Evolutionary conservation across 1,140 invertebrate genomes (phyloP).

Genomic region (Drosophila ogumai): DNA sequence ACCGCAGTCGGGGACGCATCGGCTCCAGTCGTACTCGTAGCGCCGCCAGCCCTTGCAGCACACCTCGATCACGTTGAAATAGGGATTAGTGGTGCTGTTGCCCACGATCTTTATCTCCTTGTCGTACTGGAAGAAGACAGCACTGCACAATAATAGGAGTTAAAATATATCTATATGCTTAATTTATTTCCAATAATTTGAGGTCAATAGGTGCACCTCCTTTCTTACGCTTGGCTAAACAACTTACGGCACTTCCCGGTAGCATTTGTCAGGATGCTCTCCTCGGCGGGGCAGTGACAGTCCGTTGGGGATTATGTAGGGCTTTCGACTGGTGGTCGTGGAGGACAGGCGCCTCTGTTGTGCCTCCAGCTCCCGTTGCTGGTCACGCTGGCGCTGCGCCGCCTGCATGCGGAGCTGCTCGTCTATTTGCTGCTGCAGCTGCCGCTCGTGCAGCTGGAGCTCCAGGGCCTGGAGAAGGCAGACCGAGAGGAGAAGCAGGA

Average conservation of each 20-base stretch:
- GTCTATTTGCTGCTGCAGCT: slow-evolving; percentile 61
- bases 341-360: slow-evolving; percentile 58
- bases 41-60: slow-evolving; percentile 88
- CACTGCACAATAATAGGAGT: slow-evolving; percentile 29
- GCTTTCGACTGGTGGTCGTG: slow-evolving; percentile 67
- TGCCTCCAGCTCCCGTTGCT: slow-evolving; percentile 55
- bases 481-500: slow-evolving; percentile 55
- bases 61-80: slow-evolving; percentile 85
- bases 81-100: slow-evolving; percentile 58
- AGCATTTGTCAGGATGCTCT: slow-evolving; percentile 69
- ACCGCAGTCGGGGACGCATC: slow-evolving; percentile 87
- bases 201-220: not conserved
- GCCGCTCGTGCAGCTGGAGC: slow-evolving; percentile 64
- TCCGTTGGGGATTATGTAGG: slow-evolving; percentile 65
- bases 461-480: slow-evolving; percentile 63
- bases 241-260: slow-evolving; percentile 83
- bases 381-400: slow-evolving; percentile 50
- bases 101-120: slow-evolving; percentile 75
- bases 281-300: slow-evolving; percentile 70
- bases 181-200: too few species aligned
- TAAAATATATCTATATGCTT: not conserved
- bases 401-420: slow-evolving; percentile 57
- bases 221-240: not conserved
- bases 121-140: slow-evolving; percentile 78
- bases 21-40: slow-evolving; percentile 86